Evolutionary conservation across 2,113 vertebrate genomes (phyloP).

Genomic region (Nettapus auritus): DNA sequence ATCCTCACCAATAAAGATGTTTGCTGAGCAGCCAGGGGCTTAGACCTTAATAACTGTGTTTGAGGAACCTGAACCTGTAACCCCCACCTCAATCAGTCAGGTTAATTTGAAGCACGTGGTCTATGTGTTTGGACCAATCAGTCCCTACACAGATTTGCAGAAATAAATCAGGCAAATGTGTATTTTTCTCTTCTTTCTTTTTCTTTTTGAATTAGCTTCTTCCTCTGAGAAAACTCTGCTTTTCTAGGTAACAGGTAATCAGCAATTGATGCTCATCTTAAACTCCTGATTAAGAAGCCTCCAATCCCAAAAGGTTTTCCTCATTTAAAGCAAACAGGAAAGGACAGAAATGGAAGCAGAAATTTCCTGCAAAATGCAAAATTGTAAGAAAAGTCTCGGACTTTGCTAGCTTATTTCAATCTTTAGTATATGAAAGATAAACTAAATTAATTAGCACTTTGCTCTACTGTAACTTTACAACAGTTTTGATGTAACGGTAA

Average conservation of each 20-base stretch:
- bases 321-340: not conserved
- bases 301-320: not conserved
- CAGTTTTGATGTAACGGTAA: not conserved
- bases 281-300: not conserved
- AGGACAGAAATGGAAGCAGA: not conserved
- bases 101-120: not conserved
- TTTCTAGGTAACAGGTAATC: not conserved
- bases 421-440: not conserved
- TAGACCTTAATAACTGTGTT: too few species aligned
- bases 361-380: not conserved
- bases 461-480: not conserved
- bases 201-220: not conserved
- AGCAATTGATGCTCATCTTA: not conserved
- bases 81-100: not conserved
- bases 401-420: not conserved
- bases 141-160: not conserved
- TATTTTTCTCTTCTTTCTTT: not conserved
- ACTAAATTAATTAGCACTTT: not conserved
- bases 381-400: not conserved
- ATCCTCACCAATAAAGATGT: too few species aligned
- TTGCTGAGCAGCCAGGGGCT: too few species aligned
- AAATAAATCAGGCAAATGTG: not conserved
- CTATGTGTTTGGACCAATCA: not conserved
- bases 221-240: not conserved
- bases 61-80: too few species aligned